These are phyloP conservation scores for Agonopterix arenella DNA, from an alignment of 2,888 invertebrate genomes.

Conservation along the genomic window DNA sequence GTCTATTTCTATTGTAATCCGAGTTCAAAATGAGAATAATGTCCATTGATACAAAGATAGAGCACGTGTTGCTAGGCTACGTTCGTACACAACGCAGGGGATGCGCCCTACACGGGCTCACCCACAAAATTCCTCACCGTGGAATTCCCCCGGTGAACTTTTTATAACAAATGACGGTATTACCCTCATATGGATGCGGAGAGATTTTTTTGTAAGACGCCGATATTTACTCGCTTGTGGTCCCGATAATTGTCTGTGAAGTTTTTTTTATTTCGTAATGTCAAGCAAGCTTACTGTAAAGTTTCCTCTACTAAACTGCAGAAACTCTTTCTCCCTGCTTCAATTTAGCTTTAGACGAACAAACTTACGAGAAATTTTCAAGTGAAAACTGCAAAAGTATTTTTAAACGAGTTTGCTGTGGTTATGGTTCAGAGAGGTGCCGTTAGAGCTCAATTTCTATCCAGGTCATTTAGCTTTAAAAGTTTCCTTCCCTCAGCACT, in stretches of 20 bases:
- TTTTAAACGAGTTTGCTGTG: too few species aligned
- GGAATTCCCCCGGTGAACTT: conserved; percentile 63
- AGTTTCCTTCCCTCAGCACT: conserved; percentile 46
- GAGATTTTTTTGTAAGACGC: conserved; percentile 8
- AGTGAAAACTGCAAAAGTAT: too few species aligned
- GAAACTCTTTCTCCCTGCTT: too few species aligned
- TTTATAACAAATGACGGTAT: conserved; percentile 38
- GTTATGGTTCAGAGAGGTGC: too few species aligned
- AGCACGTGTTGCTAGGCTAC: conserved; percentile 55
- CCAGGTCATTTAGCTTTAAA: conserved; percentile 48
- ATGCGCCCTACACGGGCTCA: conserved; percentile 45
- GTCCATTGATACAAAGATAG: conserved; percentile 53
- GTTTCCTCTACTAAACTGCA: too few species aligned
- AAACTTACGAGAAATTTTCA: too few species aligned
- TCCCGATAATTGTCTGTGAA: conserved; percentile 5
- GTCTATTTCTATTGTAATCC: conserved; percentile 39
- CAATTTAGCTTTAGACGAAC: too few species aligned
- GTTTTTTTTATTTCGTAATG: not conserved
- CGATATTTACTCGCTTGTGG: conserved; percentile 2
- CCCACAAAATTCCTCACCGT: conserved; percentile 49
- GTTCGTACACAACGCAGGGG: conserved; percentile 36
- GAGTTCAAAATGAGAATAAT: conserved; percentile 28
- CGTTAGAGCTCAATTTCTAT: too few species aligned
- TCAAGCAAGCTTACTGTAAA: too few species aligned
- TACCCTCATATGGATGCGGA: conserved; percentile 21